Percentiles rank a stretch among this genome's conserved stretches.
Evolutionary conservation across 1,140 invertebrate species (phyloP).

Genomic region (Micrasema longulum): DNA sequence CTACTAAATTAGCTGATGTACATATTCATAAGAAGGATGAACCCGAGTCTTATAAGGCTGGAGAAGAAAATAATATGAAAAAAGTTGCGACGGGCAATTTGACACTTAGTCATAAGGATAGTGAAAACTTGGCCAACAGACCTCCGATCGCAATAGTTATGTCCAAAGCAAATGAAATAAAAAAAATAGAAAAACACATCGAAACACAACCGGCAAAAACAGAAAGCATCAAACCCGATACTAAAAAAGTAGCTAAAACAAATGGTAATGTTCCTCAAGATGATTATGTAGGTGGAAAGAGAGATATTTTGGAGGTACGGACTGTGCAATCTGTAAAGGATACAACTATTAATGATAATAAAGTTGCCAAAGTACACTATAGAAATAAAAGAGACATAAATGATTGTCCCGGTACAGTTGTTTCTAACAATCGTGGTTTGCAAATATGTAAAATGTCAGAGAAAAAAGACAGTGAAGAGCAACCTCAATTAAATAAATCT

Average conservation of each 20-base stretch:
- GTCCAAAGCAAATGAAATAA: slow-evolving; percentile 37
- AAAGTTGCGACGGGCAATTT: slow-evolving; percentile 24
- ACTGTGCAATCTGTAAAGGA: slow-evolving; percentile 2
- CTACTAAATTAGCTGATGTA: background rate
- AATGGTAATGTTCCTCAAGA: slow-evolving; percentile 19
- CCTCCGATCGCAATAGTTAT: slow-evolving; percentile 41
- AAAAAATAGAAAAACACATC: slow-evolving; percentile 44
- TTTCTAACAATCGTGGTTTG: slow-evolving; percentile 58
- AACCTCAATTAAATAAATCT: slow-evolving; percentile 5
- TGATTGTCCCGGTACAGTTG: slow-evolving; percentile 59
- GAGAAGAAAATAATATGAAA: slow-evolving; percentile 47
- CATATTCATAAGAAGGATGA: slow-evolving; percentile 61
- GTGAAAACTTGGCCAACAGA: slow-evolving; percentile 45
- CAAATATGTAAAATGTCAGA: slow-evolving; percentile 57
- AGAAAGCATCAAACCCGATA: background rate
- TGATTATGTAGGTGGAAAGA: slow-evolving; percentile 43
- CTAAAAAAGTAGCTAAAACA: background rate
- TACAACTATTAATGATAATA: slow-evolving; percentile 15
- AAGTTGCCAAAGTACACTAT: slow-evolving; percentile 11
- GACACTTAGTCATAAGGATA: slow-evolving; percentile 41
- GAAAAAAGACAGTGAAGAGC: background rate
- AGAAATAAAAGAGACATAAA: slow-evolving; percentile 62
- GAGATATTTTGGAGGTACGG: slow-evolving; percentile 45
- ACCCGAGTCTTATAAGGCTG: slow-evolving; percentile 60
- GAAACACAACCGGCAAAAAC: slow-evolving; percentile 1